A percentile compares a stretch with the other conserved stretches of the same genome.
phyloP scores from a whole-genome alignment of 2,888 invertebrate species.

The Coenonympha arcania region DNA sequence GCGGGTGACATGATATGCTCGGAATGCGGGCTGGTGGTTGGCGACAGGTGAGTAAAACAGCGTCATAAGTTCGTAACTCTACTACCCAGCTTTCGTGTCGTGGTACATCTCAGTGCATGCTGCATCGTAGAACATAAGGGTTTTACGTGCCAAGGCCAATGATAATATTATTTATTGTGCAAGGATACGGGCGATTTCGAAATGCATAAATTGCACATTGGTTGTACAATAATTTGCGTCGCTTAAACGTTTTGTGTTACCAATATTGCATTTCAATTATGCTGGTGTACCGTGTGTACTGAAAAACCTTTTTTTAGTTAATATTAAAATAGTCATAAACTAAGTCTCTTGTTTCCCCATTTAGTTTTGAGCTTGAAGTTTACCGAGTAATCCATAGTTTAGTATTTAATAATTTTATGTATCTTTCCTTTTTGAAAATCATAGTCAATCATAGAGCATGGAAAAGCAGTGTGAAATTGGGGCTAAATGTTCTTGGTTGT shows the following conservation, averaged over 20 bases:
- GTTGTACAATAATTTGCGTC: slow-evolving; percentile 15
- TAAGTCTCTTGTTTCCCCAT: too few relatives aligned
- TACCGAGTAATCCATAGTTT: too few relatives aligned
- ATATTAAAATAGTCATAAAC: too few relatives aligned
- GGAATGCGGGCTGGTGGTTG: slow-evolving; percentile 99
- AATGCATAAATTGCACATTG: slow-evolving; percentile 18
- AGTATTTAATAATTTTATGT: too few relatives aligned
- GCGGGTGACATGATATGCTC: slow-evolving; percentile 99
- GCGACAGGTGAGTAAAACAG: slow-evolving; percentile 84
- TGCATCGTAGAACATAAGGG: slow-evolving; percentile 14
- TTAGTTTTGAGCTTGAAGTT: too few relatives aligned
- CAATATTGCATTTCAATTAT: not conserved
- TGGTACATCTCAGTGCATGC: slow-evolving; percentile 4
- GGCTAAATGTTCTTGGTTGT: too few relatives aligned
- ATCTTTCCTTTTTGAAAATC: too few relatives aligned
- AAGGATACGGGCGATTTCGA: slow-evolving; percentile 20
- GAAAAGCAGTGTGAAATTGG: too few relatives aligned
- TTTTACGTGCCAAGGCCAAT: slow-evolving; percentile 23
- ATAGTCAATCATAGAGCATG: too few relatives aligned
- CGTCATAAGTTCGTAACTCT: slow-evolving; percentile 15
- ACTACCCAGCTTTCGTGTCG: too few relatives aligned
- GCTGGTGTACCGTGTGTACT: not conserved
- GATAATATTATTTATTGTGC: slow-evolving; percentile 24
- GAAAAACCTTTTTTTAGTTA: too few relatives aligned
- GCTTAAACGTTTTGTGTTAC: slow-evolving; percentile 4